phyloP scores from a whole-genome alignment of 2,888 invertebrate genomes.

The Amiota communis region DNA sequence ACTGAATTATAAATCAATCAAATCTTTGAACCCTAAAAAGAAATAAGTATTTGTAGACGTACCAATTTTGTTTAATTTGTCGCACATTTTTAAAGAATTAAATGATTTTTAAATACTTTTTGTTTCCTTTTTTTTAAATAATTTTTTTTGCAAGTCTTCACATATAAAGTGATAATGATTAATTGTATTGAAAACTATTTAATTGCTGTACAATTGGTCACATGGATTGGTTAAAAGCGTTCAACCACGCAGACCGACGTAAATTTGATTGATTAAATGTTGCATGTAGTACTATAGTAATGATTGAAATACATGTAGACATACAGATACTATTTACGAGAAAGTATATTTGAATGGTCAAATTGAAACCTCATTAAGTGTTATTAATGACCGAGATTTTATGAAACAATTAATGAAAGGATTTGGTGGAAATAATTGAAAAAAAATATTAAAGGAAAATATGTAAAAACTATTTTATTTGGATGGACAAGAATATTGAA shows the following conservation, averaged over 20 bases:
- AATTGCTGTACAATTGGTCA: slow-evolving; percentile 12
- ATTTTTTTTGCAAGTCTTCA: neutral
- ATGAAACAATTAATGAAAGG: neutral
- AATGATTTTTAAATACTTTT: too few relatives aligned
- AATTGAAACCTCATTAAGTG: slow-evolving; percentile 6
- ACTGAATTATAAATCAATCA: too few relatives aligned
- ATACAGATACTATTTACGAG: neutral
- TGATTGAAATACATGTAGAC: neutral
- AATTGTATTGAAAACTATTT: slow-evolving; percentile 24
- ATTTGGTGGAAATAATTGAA: neutral
- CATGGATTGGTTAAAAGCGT: neutral
- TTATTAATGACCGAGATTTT: slow-evolving; percentile 18
- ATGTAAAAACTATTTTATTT: too few relatives aligned
- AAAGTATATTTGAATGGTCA: neutral
- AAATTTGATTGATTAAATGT: slow-evolving; percentile 14
- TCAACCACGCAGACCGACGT: neutral
- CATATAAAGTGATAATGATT: slow-evolving; percentile 17
- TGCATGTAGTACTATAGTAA: neutral
- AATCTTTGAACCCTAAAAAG: too few relatives aligned
- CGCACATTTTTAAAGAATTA: too few relatives aligned
- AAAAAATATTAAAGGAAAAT: neutral
- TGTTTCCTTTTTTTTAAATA: neutral
- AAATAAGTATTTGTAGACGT: too few relatives aligned
- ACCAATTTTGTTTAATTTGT: too few relatives aligned
- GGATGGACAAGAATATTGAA: too few relatives aligned